Conservation (phyloP, 2,888 invertebrate species). For the Xanthorhoe spadicearia region DNA sequence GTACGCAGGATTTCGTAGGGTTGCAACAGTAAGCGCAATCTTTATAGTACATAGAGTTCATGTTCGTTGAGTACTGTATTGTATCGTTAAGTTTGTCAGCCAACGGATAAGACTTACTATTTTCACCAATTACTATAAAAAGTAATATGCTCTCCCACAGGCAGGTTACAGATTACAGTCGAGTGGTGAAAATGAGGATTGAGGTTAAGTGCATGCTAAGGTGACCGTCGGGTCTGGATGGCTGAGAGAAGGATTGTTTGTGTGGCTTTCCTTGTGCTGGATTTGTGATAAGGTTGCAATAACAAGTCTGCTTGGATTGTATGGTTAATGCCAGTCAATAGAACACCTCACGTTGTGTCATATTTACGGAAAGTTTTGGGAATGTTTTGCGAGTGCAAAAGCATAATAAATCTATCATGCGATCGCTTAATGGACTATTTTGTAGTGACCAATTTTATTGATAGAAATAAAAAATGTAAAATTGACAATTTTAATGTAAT, state of each 20-base stretch:
- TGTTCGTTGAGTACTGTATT: conserved; percentile 11
- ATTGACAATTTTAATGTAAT: conserved; percentile 85
- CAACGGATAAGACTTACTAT: conserved; percentile 13
- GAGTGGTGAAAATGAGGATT: conserved; percentile 13
- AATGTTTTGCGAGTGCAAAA: conserved; percentile 69
- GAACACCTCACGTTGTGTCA: conserved; percentile 50
- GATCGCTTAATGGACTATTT: conserved; percentile 82
- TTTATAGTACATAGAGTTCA: conserved; percentile 11
- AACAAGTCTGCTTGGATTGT: conserved; percentile 46
- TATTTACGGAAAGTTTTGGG: conserved; percentile 52
- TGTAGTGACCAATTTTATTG: conserved; percentile 84
- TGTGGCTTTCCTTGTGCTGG: conserved; percentile 35
- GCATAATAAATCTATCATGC: conserved; percentile 76
- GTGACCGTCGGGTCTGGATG: conserved; percentile 31
- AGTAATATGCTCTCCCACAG: not conserved
- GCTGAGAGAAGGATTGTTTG: conserved; percentile 16
- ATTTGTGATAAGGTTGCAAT: conserved; percentile 48
- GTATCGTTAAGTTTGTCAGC: conserved; percentile 49
- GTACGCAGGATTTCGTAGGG: conserved; percentile 21
- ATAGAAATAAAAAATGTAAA: conserved; percentile 79
- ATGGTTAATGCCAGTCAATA: conserved; percentile 52
- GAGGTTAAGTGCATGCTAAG: conserved; percentile 3
- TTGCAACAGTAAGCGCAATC: conserved; percentile 24
- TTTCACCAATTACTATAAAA: conserved; percentile 2
- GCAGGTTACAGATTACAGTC: not conserved